Evolutionary conservation across 1,140 invertebrate species (phyloP).

Genomic region (Episyrphus balteatus): DNA sequence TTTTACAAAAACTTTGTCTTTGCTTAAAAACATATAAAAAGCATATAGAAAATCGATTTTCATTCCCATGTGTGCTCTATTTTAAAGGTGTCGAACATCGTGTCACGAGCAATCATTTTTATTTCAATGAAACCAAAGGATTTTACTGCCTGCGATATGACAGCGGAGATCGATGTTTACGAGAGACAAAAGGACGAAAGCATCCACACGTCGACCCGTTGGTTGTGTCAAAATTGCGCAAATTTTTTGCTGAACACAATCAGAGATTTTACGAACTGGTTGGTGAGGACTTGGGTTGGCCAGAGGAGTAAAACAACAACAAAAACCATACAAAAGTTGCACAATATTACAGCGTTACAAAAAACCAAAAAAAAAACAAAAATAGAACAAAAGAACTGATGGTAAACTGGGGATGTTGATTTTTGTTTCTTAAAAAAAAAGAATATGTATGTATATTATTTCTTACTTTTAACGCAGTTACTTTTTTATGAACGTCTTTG

Average conservation of each 20-base stretch:
- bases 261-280: slow-evolving; percentile 89
- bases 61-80: not conserved
- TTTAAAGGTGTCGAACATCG: slow-evolving; percentile 39
- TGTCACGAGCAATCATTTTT: slow-evolving; percentile 83
- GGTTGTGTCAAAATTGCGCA: slow-evolving; percentile 75
- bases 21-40: no score
- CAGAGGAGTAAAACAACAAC: slow-evolving; percentile 23
- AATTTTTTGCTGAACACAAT: slow-evolving; percentile 93
- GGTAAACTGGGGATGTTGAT: no score
- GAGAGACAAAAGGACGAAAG: slow-evolving; percentile 87
- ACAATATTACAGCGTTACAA: no score
- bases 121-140: slow-evolving; percentile 93
- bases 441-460: no score
- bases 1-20: no score
- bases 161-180: slow-evolving; percentile 76
- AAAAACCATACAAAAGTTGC: not conserved
- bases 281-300: slow-evolving; percentile 70
- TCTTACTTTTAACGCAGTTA: no score
- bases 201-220: slow-evolving; percentile 78
- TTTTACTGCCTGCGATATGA: slow-evolving; percentile 90
- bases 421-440: no score
- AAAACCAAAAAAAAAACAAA: no score
- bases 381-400: no score
- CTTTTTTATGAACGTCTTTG: no score
- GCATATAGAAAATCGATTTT: no score